These are phyloP conservation scores for Theristicus caerulescens DNA, from an alignment of 2,113 vertebrate genomes.

Conservation along the genomic window DNA sequence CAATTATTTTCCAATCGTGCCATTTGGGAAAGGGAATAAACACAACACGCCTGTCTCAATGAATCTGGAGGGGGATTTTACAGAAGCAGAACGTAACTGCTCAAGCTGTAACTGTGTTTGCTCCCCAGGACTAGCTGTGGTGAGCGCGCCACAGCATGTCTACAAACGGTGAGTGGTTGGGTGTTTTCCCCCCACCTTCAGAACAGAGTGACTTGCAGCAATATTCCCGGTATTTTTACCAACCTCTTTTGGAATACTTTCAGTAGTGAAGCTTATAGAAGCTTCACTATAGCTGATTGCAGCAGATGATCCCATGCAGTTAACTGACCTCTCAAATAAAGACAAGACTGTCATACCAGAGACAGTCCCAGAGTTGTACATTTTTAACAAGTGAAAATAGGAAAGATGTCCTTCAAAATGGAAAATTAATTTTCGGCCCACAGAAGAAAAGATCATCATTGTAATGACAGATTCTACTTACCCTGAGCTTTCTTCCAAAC, in stretches of 20 bases:
- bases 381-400: background rate
- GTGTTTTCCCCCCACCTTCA: background rate
- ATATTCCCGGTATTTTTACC: background rate
- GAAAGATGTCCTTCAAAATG: background rate
- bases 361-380: background rate
- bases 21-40: conserved; percentile 34
- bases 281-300: background rate
- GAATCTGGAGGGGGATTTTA: background rate
- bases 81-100: background rate
- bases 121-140: background rate
- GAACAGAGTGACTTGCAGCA: background rate
- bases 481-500: conserved; percentile 97
- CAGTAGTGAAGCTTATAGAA: background rate
- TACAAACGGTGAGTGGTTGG: background rate
- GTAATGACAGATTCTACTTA: conserved; percentile 68
- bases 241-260: background rate
- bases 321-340: background rate
- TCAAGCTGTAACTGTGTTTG: background rate
- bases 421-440: background rate
- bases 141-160: background rate
- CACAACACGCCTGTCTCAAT: background rate
- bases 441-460: background rate
- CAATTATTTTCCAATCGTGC: conserved; percentile 25
- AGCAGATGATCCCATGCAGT: background rate
- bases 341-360: background rate